Evolutionary conservation across 2,113 vertebrate genomes (phyloP), one percentile per base, ranked within the genome.

Genomic region (Madoqua kirkii): DNA sequence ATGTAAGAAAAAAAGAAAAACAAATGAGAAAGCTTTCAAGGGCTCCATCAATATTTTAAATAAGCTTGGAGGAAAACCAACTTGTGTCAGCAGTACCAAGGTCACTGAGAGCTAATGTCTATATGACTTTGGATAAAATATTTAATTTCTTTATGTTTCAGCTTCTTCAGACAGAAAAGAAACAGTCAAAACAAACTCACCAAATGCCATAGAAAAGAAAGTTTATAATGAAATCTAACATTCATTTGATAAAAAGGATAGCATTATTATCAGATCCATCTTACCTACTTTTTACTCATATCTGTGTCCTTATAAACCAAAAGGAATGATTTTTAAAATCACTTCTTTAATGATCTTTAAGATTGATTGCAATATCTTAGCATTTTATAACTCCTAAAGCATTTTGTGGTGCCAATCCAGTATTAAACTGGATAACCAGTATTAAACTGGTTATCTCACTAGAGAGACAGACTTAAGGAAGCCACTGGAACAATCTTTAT

Each of bases 41-140:
- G 50, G 5, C n/a, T 59, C 90, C 62, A 96, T 97, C 83, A 95
- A 97, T 97, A 97, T 97, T 97, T 97, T 92, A 97, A 93, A 81
- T 31, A 59, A 93, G 76, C 23, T 19, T 59, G 45, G 87, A 96
- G 40, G 36, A 89, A 93, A 90, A 96, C 40, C 71, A 96, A 89
- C 48, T 27, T 11, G 6, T 14, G 6, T 88, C 90, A 95, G 92
- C 33, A 82, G 48, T 12, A 57, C 36, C 90, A 92, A 88, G 43
- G 36, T 95, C 93, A 93, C 60, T 91, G 67, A 94, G 48, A 76
- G 76, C 59, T 78, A 93, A 91, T 23, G n/a, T 13, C 36, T 92
- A 4, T 82, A 23, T 90, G 71, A 29, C 57, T 97, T 90, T 82
- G 43, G 29, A 87, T 67, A 76, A 95, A 96, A 86, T 27, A 86